Base-by-base conservation (phyloP, 2,113 vertebrate species). In the Passer montanus region DNA sequence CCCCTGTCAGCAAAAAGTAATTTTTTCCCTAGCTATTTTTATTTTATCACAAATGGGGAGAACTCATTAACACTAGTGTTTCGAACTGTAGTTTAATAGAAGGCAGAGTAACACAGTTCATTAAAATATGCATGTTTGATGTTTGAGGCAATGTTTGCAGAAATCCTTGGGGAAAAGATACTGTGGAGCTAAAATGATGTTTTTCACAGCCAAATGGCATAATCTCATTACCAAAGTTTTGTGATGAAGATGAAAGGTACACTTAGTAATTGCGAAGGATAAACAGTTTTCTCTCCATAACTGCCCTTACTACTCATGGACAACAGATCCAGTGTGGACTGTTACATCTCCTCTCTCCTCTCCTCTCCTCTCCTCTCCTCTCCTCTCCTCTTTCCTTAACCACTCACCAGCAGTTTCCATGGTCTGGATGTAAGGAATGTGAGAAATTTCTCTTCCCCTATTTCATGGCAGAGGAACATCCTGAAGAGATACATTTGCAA, bases 41-140 rank as follows among this genome's bases (percentile, higher is more conserved):
- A 41, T 88, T 95, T 76, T 87, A 43, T 80, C 43, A 7, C 80
- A 77, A 96, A 92, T 28, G 4, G 67, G 52, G 55, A 91, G 81
- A 96, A 75, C 59, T 85, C 93, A 84, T 96, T 96, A 96, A 84
- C 91, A 75, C 59, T 69, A 63, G 33, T 70, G 64, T 96, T 93
- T 90, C 95, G 79, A 96, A 82, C 64, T 52, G 60, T 46, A 76
- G 79, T 77, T 87, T 82, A 94, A 74, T 44, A 73, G 76, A 76
- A 94, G 50, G 41, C 80, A 78, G 53, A 28, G 52, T 55, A 68
- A 77, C 87, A 84, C 39, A 67, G 84, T 91, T 95, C 83, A 94
- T 97, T 96, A 95, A 97, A 94, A 96, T 93, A 94, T 73, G 70
- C 58, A 20, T 93, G 93, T 96, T 97, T 97, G 95, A 97, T 97